phyloP scores from a whole-genome alignment of 1,140 invertebrate species.

The Copidosoma floridanum region DNA sequence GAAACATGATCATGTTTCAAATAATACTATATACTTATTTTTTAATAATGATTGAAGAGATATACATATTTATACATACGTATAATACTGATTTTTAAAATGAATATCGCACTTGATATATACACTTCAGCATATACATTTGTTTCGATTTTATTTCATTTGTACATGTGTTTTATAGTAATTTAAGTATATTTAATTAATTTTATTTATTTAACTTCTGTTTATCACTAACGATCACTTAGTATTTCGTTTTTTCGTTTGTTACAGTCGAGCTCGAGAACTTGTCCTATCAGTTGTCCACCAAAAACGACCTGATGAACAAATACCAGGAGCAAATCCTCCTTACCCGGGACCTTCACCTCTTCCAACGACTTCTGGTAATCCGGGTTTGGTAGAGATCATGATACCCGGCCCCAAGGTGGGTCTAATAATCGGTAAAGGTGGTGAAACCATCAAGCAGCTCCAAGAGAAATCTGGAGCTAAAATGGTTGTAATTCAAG shows the following conservation, averaged over 20 bases:
- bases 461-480: constrained; percentile 95
- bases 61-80: no score
- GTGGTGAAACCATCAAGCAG: constrained; percentile 96
- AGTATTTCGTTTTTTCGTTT: constrained; percentile 29
- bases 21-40: no score
- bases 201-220: no score
- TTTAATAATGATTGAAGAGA: no score
- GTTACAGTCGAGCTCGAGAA: constrained; percentile 77
- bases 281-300: constrained; percentile 71
- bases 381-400: constrained; percentile 74
- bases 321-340: constrained; percentile 52
- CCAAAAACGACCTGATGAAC: constrained; percentile 58
- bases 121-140: no score
- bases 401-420: constrained; percentile 97
- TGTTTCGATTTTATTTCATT: no score
- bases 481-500: constrained; percentile 98
- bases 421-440: constrained; percentile 95
- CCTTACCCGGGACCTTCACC: constrained; percentile 14
- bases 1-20: not conserved
- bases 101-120: no score
- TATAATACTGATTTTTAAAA: no score
- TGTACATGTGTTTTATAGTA: no score
- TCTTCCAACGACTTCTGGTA: constrained; percentile 38
- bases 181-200: no score
- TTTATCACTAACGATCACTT: no score